Evolutionary conservation across 1,140 invertebrate genomes (phyloP), one percentile per base, ranked within the genome.

Genomic region (Calliphora vicina): DNA sequence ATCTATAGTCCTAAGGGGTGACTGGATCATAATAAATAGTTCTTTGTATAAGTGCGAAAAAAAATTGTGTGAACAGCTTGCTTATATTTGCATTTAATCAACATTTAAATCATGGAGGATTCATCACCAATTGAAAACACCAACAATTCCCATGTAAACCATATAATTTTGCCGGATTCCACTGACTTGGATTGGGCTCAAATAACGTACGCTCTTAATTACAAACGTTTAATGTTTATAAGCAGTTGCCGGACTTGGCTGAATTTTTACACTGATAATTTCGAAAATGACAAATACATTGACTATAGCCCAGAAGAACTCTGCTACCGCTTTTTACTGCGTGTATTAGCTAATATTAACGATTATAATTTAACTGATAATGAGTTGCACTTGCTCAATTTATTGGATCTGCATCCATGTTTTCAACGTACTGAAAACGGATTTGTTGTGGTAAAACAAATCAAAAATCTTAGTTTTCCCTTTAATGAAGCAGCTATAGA

Each of bases 131-230:
- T 50, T 0, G 45, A 50, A 13, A 6, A 0, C 45, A 15, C 17
- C 1, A 50, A 13, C 45, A 50, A 50, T 50, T 50, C 45, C 15
- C 35, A 35, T 2, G 10, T 35, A 8, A 10, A 35, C 35, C 35
- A 35, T 8, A 35, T 35, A 5, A 10, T 35, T 35, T 35, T 67
- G 9, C n/a, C n/a, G 9, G 9, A 20, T 25, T 67, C 9, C 12
- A 23, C n/a, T 25, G 74, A 78, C 8, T 78, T 78, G 10, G 74
- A 78, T 78, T 78, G 29, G 29, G 74, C 42, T 20, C 74, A 43
- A 43, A 78, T 78, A 1, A 78, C 12, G 0, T 78, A 78, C 9
- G 74, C 74, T 13, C 35, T 78, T 25, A 20, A 78, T 23, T 12
- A 17, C 1, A 20, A 78, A 6, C 35, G 35, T 23, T 0, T 78